These are phyloP conservation scores for Cataglyphis livida DNA, from an alignment of 2,888 invertebrate genomes.

Conservation along the genomic window DNA sequence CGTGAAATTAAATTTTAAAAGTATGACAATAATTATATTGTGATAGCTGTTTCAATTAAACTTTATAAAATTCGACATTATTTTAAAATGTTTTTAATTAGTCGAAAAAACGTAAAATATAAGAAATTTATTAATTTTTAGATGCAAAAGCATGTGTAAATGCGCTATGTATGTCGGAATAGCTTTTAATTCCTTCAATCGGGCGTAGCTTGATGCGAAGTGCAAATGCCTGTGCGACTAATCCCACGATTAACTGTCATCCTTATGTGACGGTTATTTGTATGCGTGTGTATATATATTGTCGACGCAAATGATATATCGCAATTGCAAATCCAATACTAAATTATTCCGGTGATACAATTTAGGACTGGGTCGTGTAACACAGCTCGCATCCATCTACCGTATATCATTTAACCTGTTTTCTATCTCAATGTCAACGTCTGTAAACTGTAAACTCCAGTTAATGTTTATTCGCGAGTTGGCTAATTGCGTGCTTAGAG, in stretches of 20 bases:
- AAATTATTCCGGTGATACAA: constrained; percentile 40
- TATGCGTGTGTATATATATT: constrained; percentile 22
- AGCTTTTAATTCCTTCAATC: constrained; percentile 30
- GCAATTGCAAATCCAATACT: constrained; percentile 43
- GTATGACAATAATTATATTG: background rate
- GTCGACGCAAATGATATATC: constrained; percentile 14
- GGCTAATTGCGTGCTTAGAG: background rate
- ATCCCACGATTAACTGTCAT: constrained; percentile 45
- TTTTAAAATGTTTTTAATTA: background rate
- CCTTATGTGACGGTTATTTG: constrained; percentile 31
- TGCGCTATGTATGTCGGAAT: background rate
- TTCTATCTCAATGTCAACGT: background rate
- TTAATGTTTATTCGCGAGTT: background rate
- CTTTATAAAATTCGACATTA: background rate
- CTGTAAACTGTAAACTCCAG: background rate
- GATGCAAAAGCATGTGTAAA: background rate
- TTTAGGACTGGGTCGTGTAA: background rate
- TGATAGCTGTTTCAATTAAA: background rate
- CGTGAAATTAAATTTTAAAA: background rate
- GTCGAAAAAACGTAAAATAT: background rate
- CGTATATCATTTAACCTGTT: constrained; percentile 25
- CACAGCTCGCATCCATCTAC: background rate
- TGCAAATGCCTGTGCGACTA: constrained; percentile 44
- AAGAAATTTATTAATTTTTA: background rate
- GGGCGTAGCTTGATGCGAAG: constrained; percentile 20